A percentile compares a stretch with the other conserved stretches of the same genome.
phyloP scores from a whole-genome alignment of 1,140 invertebrate species.

The Lasioglossum baleicum region DNA sequence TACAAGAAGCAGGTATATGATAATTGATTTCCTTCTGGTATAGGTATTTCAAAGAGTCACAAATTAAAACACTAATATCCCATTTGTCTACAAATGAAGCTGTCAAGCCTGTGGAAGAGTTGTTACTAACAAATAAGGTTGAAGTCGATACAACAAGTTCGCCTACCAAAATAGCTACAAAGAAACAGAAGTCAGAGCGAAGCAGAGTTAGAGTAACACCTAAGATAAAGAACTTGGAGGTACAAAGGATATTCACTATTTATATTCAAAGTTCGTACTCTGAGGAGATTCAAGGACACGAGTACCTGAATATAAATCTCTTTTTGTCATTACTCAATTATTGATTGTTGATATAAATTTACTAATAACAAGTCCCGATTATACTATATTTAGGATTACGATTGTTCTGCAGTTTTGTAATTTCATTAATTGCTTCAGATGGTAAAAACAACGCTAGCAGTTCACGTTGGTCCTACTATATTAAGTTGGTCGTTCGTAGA shows the following conservation, averaged over 20 bases:
- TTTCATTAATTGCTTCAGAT: slow-evolving; percentile 6
- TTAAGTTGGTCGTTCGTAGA: slow-evolving; percentile 41
- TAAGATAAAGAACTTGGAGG: background rate
- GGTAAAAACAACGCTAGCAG: slow-evolving; percentile 13
- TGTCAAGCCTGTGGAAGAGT: slow-evolving; percentile 19
- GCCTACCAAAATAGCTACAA: background rate
- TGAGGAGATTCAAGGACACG: too few relatives aligned
- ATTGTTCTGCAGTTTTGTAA: background rate
- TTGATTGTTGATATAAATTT: too few relatives aligned
- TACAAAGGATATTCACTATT: background rate
- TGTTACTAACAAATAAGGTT: background rate
- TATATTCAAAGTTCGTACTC: too few relatives aligned
- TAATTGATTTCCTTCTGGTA: background rate
- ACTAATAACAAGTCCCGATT: too few relatives aligned
- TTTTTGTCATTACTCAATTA: too few relatives aligned
- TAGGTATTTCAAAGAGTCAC: slow-evolving; percentile 1
- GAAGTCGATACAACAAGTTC: background rate
- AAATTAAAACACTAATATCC: slow-evolving; percentile 23
- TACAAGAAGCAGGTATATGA: background rate
- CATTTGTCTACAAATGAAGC: background rate
- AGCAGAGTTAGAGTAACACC: background rate
- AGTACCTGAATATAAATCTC: too few relatives aligned
- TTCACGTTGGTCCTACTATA: slow-evolving; percentile 23
- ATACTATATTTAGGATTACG: background rate
- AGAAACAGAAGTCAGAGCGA: background rate